phyloP scores from a whole-genome alignment of 1,140 invertebrate genomes.

The Sipha flava region DNA sequence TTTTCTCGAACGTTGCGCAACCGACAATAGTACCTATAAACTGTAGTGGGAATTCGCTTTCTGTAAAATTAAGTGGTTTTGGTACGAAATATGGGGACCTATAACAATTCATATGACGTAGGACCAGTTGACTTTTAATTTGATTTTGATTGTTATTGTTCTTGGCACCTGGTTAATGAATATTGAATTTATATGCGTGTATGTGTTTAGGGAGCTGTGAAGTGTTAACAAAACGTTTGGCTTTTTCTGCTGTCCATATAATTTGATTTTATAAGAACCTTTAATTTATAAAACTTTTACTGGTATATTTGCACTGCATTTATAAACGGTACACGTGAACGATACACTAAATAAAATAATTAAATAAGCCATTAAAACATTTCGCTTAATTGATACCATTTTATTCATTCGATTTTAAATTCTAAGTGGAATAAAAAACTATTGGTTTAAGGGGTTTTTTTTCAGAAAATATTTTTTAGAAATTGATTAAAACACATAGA shows the following conservation, averaged over 20 bases:
- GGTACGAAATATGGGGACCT: neutral
- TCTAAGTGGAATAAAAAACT: too few species aligned
- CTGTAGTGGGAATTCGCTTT: neutral
- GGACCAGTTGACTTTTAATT: neutral
- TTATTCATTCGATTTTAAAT: too few species aligned
- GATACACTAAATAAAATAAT: too few species aligned
- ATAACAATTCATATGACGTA: neutral
- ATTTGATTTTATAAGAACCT: neutral
- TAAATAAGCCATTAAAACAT: too few species aligned
- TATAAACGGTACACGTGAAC: too few species aligned
- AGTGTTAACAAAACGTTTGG: neutral
- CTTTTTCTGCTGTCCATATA: neutral
- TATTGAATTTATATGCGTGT: neutral
- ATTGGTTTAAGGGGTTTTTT: too few species aligned
- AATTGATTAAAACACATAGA: too few species aligned
- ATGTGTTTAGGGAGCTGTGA: neutral
- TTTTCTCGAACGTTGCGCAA: neutral
- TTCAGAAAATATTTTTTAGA: too few species aligned
- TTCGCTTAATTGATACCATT: too few species aligned
- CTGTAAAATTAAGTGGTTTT: neutral
- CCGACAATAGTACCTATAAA: neutral
- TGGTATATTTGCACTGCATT: too few species aligned
- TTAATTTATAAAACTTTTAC: too few species aligned
- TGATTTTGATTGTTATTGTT: neutral
- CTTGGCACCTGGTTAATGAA: neutral